Evolutionary conservation across 2,888 invertebrate genomes (phyloP), one percentile per base, ranked within the genome.

Genomic region (Cataglyphis rosenhaueri): DNA sequence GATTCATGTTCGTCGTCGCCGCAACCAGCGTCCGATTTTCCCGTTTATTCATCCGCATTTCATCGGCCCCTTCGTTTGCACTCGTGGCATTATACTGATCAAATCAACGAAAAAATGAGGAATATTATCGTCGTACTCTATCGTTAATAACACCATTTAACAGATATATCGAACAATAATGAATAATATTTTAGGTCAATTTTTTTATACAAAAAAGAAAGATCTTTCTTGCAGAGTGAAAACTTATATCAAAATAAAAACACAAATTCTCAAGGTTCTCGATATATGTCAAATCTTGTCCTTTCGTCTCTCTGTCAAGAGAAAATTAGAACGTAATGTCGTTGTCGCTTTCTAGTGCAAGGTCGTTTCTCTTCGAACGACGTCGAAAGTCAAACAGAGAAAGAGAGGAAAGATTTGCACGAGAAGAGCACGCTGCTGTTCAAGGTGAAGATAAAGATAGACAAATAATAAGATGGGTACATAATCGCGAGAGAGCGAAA

Each of bases 281-380:
- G 6, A 32, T 4, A 4, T 48, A 21, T 21, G 3, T 68, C 55
- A 6, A 74, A 21, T 4, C 15, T 18, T 25, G 35, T 18, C 5
- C 15, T 29, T 44, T 21, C 48, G n/a, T 21, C 29, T 25, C 35
- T 41, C 9, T 12, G 38, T n/a, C 38, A 25, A 29, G 29, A 64
- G 3, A 1, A 57, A 61, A 78, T 78, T 70, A 18, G 10, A 57
- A 78, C 38, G 6, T 76, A 55, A 70, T 71, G 12, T 70, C 52
- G 21, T 12, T 44, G 71, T 78, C 44, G 25, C 73, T 86, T 89
- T 89, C 84, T 85, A 83, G 85, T 87, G 87, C 88, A 89, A 89
- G 89, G 89, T 83, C 82, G n/a, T 29, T 61, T 61, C 71, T n/a
- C 55, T 55, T 15, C 15, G 5, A 15, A 74, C 25, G 62, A 38